Base-by-base conservation (phyloP, 2,888 invertebrate species). In the Calameuta pallipes region DNA sequence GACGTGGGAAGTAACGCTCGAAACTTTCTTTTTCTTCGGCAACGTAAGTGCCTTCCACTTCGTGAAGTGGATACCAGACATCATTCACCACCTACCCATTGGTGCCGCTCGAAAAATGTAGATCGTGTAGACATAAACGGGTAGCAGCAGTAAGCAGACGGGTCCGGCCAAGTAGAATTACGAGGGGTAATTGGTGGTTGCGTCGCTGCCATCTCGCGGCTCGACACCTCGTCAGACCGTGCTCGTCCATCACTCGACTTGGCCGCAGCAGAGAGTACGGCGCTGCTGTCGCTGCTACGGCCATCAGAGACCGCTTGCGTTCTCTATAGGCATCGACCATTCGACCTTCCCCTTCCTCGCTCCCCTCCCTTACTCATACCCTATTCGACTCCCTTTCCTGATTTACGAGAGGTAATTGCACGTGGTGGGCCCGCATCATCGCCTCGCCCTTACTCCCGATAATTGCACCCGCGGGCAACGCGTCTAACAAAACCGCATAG, bases 391-490 rank as follows among this genome's bases (percentile, higher is more conserved):
- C 80, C 79, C 81, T 82, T 83, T 81, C 80, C 82, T 85, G 84
- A 85, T 86, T 86, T 86, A 85, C 82, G 84, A 85, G 82, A 82
- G 83, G 86, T 86, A 86, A 86, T 85, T 86, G 85, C 83, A 82
- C 81, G 83, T 81, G 82, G 82, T 83, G 80, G 82, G 78, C 80
- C 82, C 78, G 79, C 82, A 82, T 82, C 85, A 84, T 83, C 83
- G 84, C 83, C 82, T 80, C 80, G 76, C 76, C 78, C 76, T 79
- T 70, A 68, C 78, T 76, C 78, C 75, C 79, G 78, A 80, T 84
- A 82, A 84, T 83, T 84, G 83, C 79, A 80, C 82, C 82, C 81
- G 80, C 78, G 80, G 79, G 81, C 75, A 80, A 78, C 76, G 78
- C 69, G 81, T 77, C 76, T 80, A 77, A 80, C 81, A 82, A 81